Percentiles rank a stretch among this genome's conserved stretches.
Evolutionary conservation across 2,888 invertebrate species (phyloP).

Genomic region (Sinohyriopsis cumingii): DNA sequence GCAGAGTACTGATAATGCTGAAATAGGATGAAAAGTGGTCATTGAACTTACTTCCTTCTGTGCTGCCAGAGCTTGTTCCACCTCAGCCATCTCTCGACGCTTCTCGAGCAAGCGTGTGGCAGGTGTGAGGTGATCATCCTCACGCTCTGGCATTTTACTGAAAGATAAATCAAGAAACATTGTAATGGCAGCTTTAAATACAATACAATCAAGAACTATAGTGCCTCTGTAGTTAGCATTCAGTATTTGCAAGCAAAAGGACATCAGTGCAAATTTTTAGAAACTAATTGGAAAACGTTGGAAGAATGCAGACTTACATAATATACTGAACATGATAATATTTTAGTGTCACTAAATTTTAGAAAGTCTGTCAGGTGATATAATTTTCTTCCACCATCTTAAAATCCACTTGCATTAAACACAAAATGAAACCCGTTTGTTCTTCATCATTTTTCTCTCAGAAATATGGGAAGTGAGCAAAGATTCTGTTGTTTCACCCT

Average conservation of each 20-base stretch:
- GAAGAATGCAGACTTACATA: too few relatives aligned
- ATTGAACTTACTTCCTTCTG: conserved; percentile 68
- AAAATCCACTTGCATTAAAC: too few relatives aligned
- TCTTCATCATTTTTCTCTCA: too few relatives aligned
- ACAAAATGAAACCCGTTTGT: too few relatives aligned
- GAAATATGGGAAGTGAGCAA: too few relatives aligned
- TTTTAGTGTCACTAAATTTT: too few relatives aligned
- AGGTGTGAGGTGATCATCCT: conserved; percentile 72
- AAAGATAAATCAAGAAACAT: conserved; percentile 10
- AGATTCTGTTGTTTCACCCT: too few relatives aligned
- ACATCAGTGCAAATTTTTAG: neutral
- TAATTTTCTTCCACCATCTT: too few relatives aligned
- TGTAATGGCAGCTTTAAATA: neutral
- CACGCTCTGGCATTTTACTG: conserved; percentile 72
- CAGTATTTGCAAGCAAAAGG: neutral
- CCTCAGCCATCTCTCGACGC: conserved; percentile 71
- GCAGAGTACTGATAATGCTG: too few relatives aligned
- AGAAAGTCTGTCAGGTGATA: too few relatives aligned
- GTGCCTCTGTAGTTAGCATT: neutral
- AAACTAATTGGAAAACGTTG: too few relatives aligned
- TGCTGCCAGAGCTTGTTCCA: conserved; percentile 71
- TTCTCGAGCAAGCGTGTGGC: conserved; percentile 72
- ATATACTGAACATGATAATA: too few relatives aligned
- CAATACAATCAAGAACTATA: neutral
- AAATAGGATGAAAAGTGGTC: neutral